Evolutionary conservation across 1,140 invertebrate genomes (phyloP), one percentile per base, ranked within the genome.

Genomic region (Goniozus legneri): DNA sequence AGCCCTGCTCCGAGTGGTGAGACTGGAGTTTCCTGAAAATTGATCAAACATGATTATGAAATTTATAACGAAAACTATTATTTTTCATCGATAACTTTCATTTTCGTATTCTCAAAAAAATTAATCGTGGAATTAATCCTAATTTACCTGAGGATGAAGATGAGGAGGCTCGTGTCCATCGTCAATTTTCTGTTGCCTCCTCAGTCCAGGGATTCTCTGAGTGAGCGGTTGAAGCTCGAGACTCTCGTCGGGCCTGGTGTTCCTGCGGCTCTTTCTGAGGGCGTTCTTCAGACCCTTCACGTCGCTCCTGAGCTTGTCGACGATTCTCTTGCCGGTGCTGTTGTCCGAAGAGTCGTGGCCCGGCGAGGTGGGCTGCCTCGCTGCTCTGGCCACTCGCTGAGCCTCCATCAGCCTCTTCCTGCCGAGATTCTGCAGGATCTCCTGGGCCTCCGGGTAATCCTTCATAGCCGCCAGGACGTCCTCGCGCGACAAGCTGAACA

Each of bases 401-500:
- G 74, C 92, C 69, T 95, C 92, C 82, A 91, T 90, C n/a, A 94
- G 72, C 1, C 91, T 79, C 60, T 92, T 93, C 18, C 89, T 78
- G 0, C 92, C 92, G 2, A 95, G 77, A 12, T 84, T 91, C 65
- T 93, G 89, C 2, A 95, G 76, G 40, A 95, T 93, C 64, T 95
- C 92, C 75, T 97, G 91, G 1, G 95, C 95, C 70, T 97, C 93
- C 0, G 94, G 95, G 60, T 97, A 96, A 68, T 97, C 94, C 69
- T 95, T 96, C 85, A 97, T 92, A 2, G 94, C 94, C 0, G 87
- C 84, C 8, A 97, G 68, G 0, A 97, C 92, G 63, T 97, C 94
- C 73, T 97, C 93, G n/a, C 93, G 80, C 0, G 93, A 96, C 1
- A 98, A 73, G 27, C 92, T 95, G 73, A 98, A 97, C 2, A 98